Evolutionary conservation across 1,140 invertebrate genomes (phyloP).

Genomic region (Venustaconcha ellipsiformis): DNA sequence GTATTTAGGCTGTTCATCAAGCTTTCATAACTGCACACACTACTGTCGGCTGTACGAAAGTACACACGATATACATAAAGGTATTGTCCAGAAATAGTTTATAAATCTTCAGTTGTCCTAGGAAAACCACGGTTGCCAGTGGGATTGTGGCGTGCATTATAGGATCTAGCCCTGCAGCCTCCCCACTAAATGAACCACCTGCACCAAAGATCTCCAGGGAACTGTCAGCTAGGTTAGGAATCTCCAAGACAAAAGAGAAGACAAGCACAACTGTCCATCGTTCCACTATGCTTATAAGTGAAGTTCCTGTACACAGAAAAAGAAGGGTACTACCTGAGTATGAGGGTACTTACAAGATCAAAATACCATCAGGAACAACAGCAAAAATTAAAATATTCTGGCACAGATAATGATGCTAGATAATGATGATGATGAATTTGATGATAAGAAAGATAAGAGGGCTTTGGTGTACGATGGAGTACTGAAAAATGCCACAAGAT

Average conservation of each 20-base stretch:
- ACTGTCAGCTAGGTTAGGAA: slow-evolving; percentile 51
- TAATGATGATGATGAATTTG: no score
- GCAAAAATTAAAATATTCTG: slow-evolving; percentile 44
- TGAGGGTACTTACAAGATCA: slow-evolving; percentile 50
- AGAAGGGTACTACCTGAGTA: slow-evolving; percentile 65
- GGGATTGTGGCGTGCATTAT: slow-evolving; percentile 60
- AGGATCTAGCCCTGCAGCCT: slow-evolving; percentile 50
- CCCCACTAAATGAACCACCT: slow-evolving; percentile 36
- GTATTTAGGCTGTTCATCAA: no score
- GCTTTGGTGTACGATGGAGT: no score
- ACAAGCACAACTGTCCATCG: neutral
- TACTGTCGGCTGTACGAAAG: no score
- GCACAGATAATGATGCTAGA: slow-evolving; percentile 5
- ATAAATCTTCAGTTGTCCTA: no score
- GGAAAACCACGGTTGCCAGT: slow-evolving; percentile 55
- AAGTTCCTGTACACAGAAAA: slow-evolving; percentile 44
- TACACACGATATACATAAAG: no score
- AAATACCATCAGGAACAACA: slow-evolving; percentile 42
- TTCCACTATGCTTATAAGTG: slow-evolving; percentile 16
- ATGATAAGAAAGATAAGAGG: no score
- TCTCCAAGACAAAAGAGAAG: slow-evolving; percentile 13
- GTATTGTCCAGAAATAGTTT: no score
- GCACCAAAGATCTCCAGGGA: slow-evolving; percentile 51
- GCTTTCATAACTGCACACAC: no score
- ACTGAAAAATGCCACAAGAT: no score